Percentiles rank a stretch among this genome's conserved stretches.
Conservation (phyloP, 2,797 vertebrate species). For the Orestias chungarensis region DNA sequence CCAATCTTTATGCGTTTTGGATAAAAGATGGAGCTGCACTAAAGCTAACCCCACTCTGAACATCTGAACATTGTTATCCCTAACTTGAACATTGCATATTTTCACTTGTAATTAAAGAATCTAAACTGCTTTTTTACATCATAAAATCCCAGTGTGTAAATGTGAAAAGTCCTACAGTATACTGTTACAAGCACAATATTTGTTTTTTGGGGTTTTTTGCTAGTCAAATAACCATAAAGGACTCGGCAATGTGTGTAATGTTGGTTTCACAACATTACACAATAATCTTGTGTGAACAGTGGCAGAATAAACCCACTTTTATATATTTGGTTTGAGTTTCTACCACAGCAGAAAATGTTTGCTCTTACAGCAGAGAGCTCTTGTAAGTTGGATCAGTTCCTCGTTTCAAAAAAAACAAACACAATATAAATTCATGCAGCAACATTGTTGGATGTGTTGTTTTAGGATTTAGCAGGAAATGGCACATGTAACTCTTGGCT, state of each 20-base stretch:
- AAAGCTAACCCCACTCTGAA: background rate
- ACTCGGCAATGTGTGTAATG: background rate
- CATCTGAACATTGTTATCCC: background rate
- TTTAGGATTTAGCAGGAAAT: slow-evolving; percentile 2
- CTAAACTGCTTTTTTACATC: no score
- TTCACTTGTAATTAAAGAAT: no score
- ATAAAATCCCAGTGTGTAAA: background rate
- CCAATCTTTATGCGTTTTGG: no score
- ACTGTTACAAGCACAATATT: background rate
- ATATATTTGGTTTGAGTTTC: slow-evolving; percentile 10
- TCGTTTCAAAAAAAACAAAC: background rate
- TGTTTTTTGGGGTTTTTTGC: no score
- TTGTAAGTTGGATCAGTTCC: slow-evolving; percentile 10
- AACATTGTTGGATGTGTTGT: slow-evolving; percentile 4
- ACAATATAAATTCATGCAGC: slow-evolving; percentile 3
- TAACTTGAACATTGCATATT: no score
- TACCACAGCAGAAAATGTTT: slow-evolving; percentile 5
- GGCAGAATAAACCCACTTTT: background rate
- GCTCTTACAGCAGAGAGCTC: slow-evolving; percentile 9
- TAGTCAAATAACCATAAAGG: background rate
- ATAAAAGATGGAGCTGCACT: no score
- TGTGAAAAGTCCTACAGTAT: background rate
- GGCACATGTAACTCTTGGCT: background rate
- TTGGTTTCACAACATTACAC: background rate
- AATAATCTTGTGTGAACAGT: slow-evolving; percentile 19